phyloP scores from a whole-genome alignment of 2,113 vertebrate species.

The Talpa occidentalis region DNA sequence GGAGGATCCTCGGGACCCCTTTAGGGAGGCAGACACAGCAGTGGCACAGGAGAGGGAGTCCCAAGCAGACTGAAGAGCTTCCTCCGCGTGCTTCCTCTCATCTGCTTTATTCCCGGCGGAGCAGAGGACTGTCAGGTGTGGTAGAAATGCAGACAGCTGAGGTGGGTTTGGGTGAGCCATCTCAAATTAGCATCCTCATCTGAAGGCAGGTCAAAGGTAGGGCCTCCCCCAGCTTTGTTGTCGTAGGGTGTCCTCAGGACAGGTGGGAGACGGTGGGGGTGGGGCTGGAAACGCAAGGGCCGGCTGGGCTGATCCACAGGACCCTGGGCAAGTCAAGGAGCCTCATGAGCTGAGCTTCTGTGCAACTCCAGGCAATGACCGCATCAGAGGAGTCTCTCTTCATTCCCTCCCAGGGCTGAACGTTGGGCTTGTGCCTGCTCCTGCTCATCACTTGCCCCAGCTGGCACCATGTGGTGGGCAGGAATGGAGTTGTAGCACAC shows the following conservation, averaged over 20 bases:
- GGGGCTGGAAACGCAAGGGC: background rate
- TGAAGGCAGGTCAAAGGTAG: background rate
- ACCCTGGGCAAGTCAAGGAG: background rate
- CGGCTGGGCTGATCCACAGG: background rate
- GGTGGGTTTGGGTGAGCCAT: background rate
- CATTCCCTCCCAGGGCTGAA: background rate
- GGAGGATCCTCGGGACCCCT: background rate
- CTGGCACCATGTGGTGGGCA: too few species aligned
- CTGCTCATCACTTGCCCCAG: background rate
- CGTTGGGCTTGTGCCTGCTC: background rate
- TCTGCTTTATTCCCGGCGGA: background rate
- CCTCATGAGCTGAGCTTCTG: background rate
- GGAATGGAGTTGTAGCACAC: background rate
- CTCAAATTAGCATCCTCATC: background rate
- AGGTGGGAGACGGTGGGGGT: too few species aligned
- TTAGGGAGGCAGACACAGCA: background rate
- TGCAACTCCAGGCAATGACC: accelerated
- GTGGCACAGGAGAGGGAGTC: background rate
- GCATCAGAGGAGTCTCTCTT: background rate
- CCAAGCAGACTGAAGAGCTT: background rate
- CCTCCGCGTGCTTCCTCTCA: background rate
- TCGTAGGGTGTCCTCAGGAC: background rate
- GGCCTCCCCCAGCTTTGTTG: background rate
- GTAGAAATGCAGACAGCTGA: background rate
- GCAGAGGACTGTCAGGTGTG: background rate